Evolutionary conservation across 1,140 invertebrate species (phyloP).

Genomic region (Streblospio benedicti): DNA sequence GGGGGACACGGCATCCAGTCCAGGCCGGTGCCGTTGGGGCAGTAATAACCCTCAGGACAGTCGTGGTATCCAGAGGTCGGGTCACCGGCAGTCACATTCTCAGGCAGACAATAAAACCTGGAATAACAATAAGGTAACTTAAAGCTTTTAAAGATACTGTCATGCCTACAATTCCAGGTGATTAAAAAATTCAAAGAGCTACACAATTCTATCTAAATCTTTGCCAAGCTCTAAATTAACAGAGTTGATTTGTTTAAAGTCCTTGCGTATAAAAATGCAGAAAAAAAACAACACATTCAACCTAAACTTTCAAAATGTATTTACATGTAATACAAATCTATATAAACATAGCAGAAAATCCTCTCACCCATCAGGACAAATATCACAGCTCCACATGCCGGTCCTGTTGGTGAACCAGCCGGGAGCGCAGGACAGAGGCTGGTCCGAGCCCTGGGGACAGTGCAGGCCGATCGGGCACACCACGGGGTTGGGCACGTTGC

Average conservation of each 20-base stretch:
- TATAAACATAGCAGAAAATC: too few relatives aligned
- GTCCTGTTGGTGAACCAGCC: constrained; percentile 36
- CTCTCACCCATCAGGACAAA: constrained; percentile 37
- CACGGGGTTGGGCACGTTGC: constrained; percentile 18
- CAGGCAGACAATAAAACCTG: constrained; percentile 38
- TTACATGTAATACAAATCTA: too few relatives aligned
- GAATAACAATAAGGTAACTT: constrained; percentile 2
- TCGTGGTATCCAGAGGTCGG: constrained; percentile 33
- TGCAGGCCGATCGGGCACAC: constrained; percentile 35
- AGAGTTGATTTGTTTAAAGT: too few relatives aligned
- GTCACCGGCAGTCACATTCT: constrained; percentile 29
- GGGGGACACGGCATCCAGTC: constrained; percentile 36
- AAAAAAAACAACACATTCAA: too few relatives aligned
- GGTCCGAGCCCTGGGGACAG: constrained; percentile 34
- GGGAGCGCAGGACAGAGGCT: constrained; percentile 30
- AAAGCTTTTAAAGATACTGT: not conserved
- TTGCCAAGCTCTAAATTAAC: too few relatives aligned
- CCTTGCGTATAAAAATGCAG: too few relatives aligned
- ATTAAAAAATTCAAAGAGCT: too few relatives aligned
- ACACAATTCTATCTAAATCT: too few relatives aligned
- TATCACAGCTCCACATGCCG: constrained; percentile 30
- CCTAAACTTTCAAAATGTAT: too few relatives aligned
- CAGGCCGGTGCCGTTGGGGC: constrained; percentile 37
- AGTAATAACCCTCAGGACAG: constrained; percentile 39
- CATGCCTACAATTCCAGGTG: not conserved